These are phyloP conservation scores for Festucalex cinctus DNA, from an alignment of 2,113 vertebrate genomes.

Conservation along the genomic window DNA sequence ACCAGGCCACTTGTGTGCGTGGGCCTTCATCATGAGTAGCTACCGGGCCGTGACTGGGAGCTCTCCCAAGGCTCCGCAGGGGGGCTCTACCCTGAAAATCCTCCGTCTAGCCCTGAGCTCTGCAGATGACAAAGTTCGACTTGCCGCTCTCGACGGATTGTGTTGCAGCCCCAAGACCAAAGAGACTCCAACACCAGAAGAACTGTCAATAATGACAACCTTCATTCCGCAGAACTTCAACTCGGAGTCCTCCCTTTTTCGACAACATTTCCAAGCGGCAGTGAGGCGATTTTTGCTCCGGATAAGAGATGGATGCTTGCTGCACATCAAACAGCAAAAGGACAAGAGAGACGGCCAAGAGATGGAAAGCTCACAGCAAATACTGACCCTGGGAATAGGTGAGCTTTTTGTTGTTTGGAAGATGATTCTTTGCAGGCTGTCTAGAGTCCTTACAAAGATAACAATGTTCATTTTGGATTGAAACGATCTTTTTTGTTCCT, in stretches of 20 bases:
- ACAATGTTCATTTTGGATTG: background rate
- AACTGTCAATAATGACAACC: slow-evolving; percentile 66
- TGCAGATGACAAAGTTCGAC: slow-evolving; percentile 75
- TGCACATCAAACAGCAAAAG: slow-evolving; percentile 60
- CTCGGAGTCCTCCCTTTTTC: slow-evolving; percentile 80
- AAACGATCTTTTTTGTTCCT: too few relatives aligned
- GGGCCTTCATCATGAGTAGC: slow-evolving; percentile 76
- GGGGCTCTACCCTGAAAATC: slow-evolving; percentile 34
- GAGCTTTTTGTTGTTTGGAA: slow-evolving; percentile 34
- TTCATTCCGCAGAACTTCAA: slow-evolving; percentile 84
- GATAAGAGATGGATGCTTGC: slow-evolving; percentile 81
- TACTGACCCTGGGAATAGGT: slow-evolving; percentile 76
- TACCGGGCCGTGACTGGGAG: slow-evolving; percentile 62
- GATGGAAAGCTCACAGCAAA: slow-evolving; percentile 9
- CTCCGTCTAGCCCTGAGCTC: slow-evolving; percentile 71
- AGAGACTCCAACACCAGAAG: slow-evolving; percentile 60
- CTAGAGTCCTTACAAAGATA: too few relatives aligned
- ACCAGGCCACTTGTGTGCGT: slow-evolving; percentile 71
- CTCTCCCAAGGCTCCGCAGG: slow-evolving; percentile 53
- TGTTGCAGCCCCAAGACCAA: slow-evolving; percentile 80
- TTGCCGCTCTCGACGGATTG: slow-evolving; percentile 75
- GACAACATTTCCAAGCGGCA: slow-evolving; percentile 80
- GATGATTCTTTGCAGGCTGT: background rate
- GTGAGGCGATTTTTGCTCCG: slow-evolving; percentile 77
- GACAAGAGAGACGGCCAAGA: background rate